Evolutionary conservation across 2,888 invertebrate species (phyloP), one percentile per base, ranked within the genome.

Genomic region (Microctonus hyperodae): DNA sequence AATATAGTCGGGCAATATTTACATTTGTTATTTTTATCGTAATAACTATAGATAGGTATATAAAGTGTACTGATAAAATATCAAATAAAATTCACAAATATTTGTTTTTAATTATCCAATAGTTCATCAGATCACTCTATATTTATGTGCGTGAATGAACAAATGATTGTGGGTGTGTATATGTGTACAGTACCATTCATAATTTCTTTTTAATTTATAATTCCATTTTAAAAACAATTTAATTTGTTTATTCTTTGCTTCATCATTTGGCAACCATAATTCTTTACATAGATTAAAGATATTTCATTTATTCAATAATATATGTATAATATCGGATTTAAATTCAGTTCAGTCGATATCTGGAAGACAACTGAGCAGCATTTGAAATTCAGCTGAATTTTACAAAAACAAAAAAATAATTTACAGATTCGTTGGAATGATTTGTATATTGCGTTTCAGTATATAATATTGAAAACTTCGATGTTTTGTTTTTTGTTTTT

Each of bases 241-340:
- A 58, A 23, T 11, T 13, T 7, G 23, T 23, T 22, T 51, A 11
- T 23, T 7, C n/a, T 23, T 22, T 51, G 25, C 23, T 51, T 7
- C 9, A 10, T 58, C 23, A 60, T 60, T 60, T 60, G 59, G 59
- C 59, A 60, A 60, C 48, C 20, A 60, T 23, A 28, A 16, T 60
- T 60, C 31, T 48, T 48, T 44, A 31, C 48, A 60, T 60, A 44
- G 48, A 60, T 13, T n/a, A n/a, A 62, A 70, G 65, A 65, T 22
- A 28, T 57, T 58, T 16, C 44, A 10, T 57, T 33, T 31, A 35
- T 35, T 57, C 9, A n/a, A 31, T 37, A 23, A 37, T 11, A 56
- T 31, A 57, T 44, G 9, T 28, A 33, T 55, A 55, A 55, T 16
- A 31, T 55, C 16, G 25, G n/a, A n/a, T 13, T 55, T 55, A 55